These are phyloP conservation scores for Thrips palmi DNA, from an alignment of 1,140 invertebrate genomes.

Conservation along the genomic window DNA sequence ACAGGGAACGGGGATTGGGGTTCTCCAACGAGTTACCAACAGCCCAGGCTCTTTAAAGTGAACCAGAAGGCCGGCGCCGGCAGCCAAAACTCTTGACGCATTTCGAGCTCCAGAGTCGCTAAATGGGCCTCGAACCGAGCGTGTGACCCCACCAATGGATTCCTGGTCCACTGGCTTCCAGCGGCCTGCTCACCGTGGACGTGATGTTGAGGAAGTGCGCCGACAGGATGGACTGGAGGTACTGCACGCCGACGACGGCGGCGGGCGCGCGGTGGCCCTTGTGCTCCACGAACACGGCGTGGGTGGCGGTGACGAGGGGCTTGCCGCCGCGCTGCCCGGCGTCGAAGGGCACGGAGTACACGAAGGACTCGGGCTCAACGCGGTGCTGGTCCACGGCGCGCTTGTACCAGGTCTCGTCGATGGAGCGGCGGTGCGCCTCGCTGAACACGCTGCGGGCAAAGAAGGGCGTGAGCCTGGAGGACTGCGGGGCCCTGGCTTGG, in stretches of 20 bases:
- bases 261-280: constrained; percentile 68
- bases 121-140: too few relatives aligned
- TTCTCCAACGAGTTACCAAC: background rate
- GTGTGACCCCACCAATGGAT: too few relatives aligned
- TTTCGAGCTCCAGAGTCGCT: constrained; percentile 3
- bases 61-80: too few relatives aligned
- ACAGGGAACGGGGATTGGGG: constrained; percentile 8
- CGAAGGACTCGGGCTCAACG: constrained; percentile 73
- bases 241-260: constrained; percentile 76
- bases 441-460: constrained; percentile 52
- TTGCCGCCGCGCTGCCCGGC: constrained; percentile 35
- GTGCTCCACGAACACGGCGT: constrained; percentile 74
- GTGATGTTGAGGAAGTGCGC: constrained; percentile 74
- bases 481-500: background rate
- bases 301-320: constrained; percentile 68
- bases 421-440: constrained; percentile 58
- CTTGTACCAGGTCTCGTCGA: constrained; percentile 82
- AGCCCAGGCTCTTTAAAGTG: too few relatives aligned
- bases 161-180: too few relatives aligned
- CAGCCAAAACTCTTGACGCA: too few relatives aligned
- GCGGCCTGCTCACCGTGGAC: constrained; percentile 53
- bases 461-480: background rate
- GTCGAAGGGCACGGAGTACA: constrained; percentile 78
- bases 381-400: constrained; percentile 78
- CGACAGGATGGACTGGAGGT: constrained; percentile 57